Evolutionary conservation across 1,140 invertebrate species (phyloP).

Genomic region (Drosophila willistoni): DNA sequence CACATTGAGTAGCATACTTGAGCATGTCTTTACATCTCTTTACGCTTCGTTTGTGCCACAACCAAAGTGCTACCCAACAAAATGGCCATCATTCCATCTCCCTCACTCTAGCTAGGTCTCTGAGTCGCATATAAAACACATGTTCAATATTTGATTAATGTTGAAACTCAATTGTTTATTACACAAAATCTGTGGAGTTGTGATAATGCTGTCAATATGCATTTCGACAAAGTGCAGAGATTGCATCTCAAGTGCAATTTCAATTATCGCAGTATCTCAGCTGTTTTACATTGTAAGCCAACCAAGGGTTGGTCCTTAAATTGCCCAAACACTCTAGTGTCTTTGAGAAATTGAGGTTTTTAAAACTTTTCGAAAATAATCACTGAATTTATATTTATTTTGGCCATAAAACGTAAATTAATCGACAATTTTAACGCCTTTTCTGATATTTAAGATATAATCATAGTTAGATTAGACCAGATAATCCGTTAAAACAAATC

Average conservation of each 20-base stretch:
- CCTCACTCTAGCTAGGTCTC: too few species aligned
- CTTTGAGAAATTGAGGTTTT: too few species aligned
- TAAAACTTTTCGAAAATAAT: too few species aligned
- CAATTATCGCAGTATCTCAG: not conserved
- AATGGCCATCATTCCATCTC: not conserved
- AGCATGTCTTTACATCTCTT: slow-evolving; percentile 80
- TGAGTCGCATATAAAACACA: not conserved
- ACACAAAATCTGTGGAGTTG: not conserved
- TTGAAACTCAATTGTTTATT: slow-evolving; percentile 22
- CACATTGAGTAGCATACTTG: slow-evolving; percentile 72
- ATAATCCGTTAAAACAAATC: too few species aligned
- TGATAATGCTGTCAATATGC: slow-evolving; percentile 10
- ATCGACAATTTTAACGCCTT: too few species aligned
- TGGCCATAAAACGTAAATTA: too few species aligned
- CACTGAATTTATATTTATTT: too few species aligned
- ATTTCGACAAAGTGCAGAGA: slow-evolving; percentile 1
- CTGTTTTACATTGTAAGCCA: not conserved
- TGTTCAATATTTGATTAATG: slow-evolving; percentile 18
- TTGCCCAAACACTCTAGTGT: too few species aligned
- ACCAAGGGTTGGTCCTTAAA: too few species aligned
- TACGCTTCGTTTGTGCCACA: slow-evolving; percentile 66
- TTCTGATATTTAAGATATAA: too few species aligned
- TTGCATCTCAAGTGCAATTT: slow-evolving; percentile 1
- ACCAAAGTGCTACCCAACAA: slow-evolving; percentile 39
- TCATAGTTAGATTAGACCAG: too few species aligned